Evolutionary conservation across 2,113 vertebrate species (phyloP), one percentile per base, ranked within the genome.

Genomic region (Lontra canadensis): DNA sequence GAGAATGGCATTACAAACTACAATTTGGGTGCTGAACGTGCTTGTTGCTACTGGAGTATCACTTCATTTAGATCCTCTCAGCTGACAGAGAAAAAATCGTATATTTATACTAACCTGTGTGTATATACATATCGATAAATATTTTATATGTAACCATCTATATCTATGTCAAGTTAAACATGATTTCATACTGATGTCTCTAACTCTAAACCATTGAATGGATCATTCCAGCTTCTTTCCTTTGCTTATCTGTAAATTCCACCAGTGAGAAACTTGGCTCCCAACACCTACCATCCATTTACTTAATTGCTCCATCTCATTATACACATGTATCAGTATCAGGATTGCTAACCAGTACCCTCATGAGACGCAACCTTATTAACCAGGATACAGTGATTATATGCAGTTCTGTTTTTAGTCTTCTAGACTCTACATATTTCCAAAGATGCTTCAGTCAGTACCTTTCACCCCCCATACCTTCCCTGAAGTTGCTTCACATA

Each of bases 131-230:
- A 74, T 49, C 34, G 65, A 90, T 23, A 93, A 90, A 87, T 65
- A 90, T 76, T 90, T 97, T 76, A 61, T n/a, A 74, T 74, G 14
- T 52, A 81, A 88, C 14, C 34, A 92, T 42, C 6, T 55, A 15
- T 84, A 59, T 34, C 78, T 57, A 61, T 42, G 79, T 59, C 81
- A 97, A 90, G 42, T 76, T 91, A 95, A 94, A 94, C 21, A 82
- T 71, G 57, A 94, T 29, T 95, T 79, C 65, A 86, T 31, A 82
- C 36, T 86, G 63, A 93, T 95, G 31, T 52, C 31, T 65, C 59
- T 34, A 92, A 96, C 85, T 97, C 29, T 95, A 95, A 96, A 65
- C 34, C 79, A 85, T 42, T 92, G 92, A 31, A 95, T 81, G 63
- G 12, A 76, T 93, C 57, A 94, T 85, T 95, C 61, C 55, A 82